A percentile compares a stretch with the other conserved stretches of the same genome.
These are phyloP conservation scores for Zonotrichia leucophrys DNA, from an alignment of 2,113 vertebrate species.

Conservation along the genomic window DNA sequence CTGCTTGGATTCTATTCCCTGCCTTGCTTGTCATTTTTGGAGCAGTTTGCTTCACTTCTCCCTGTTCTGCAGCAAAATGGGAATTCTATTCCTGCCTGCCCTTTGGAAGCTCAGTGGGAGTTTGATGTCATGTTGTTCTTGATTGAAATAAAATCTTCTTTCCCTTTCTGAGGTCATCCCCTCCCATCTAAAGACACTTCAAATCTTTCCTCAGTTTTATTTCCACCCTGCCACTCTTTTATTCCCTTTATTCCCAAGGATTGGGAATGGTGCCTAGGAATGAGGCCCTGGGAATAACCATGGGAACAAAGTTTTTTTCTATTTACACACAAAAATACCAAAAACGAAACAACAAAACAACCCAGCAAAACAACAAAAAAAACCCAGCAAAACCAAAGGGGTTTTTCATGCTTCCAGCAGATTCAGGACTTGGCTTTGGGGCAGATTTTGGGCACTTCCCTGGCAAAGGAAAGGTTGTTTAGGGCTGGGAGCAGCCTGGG, in stretches of 20 bases:
- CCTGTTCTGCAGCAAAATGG: background rate
- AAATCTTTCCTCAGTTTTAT: background rate
- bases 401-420: background rate
- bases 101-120: slow-evolving; percentile 3
- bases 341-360: background rate
- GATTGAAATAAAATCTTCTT: background rate
- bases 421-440: background rate
- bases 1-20: background rate
- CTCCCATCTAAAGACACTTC: background rate
- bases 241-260: background rate
- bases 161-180: background rate
- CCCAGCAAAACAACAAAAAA: background rate
- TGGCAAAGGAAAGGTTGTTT: background rate
- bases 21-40: background rate
- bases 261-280: background rate
- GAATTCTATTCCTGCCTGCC: slow-evolving; percentile 35
- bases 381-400: background rate
- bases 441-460: background rate
- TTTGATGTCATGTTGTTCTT: background rate
- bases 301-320: background rate
- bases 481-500: background rate
- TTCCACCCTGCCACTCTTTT: background rate
- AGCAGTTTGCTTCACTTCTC: background rate
- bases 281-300: background rate
- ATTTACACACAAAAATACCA: background rate